phyloP scores from a whole-genome alignment of 2,888 invertebrate genomes.

The Hypomecis atomaria region DNA sequence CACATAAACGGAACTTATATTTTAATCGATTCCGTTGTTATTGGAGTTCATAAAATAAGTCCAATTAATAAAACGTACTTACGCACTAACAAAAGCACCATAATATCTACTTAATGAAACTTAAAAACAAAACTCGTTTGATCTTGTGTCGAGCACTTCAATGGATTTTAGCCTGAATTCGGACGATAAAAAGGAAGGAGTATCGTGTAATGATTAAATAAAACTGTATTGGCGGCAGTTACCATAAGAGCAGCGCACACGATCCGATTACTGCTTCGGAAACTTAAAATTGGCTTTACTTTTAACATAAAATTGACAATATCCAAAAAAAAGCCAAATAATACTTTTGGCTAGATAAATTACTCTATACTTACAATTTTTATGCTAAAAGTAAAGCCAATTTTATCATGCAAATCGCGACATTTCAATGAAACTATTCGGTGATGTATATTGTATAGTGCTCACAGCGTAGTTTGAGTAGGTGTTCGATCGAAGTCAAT shows the following conservation, averaged over 20 bases:
- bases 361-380: too few relatives aligned
- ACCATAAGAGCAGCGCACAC: conserved; percentile 14
- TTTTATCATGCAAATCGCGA: too few relatives aligned
- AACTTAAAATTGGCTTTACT: neutral
- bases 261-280: conserved; percentile 22
- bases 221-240: conserved; percentile 50
- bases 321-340: too few relatives aligned
- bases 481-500: too few relatives aligned
- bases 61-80: conserved; percentile 5
- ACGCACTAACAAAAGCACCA: conserved; percentile 20
- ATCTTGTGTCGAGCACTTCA: conserved; percentile 41
- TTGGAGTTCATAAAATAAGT: too few relatives aligned
- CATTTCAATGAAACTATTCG: too few relatives aligned
- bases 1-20: too few relatives aligned
- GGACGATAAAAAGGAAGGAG: conserved; percentile 47
- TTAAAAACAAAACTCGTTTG: conserved; percentile 24
- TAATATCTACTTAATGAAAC: conserved; percentile 25
- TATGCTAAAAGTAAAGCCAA: too few relatives aligned
- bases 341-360: too few relatives aligned
- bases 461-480: too few relatives aligned
- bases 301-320: neutral
- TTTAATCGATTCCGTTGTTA: too few relatives aligned
- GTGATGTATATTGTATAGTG: too few relatives aligned
- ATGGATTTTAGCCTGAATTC: conserved; percentile 44
- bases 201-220: conserved; percentile 49